Evolutionary conservation across 2,888 invertebrate species (phyloP), one percentile per base, ranked within the genome.

Genomic region (Calameuta filiformis): DNA sequence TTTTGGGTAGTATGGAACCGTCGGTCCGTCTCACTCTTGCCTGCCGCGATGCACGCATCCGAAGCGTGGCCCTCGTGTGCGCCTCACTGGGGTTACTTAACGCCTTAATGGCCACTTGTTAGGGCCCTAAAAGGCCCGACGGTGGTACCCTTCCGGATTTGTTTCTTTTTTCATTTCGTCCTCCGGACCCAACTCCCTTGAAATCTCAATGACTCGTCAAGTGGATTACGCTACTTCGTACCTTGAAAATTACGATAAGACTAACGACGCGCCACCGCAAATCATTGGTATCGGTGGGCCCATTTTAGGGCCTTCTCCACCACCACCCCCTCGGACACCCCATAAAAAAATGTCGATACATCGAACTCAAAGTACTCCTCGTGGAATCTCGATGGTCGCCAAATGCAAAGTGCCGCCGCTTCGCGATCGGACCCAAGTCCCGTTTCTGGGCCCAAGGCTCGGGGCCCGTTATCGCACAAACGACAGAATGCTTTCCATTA

Each of bases 51-150:
- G 71, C 79, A 76, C 77, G 77, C 73, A 56, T 75, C 69, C 78
- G 77, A 75, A 81, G 83, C 81, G 83, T 83, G 83, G 81, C 81
- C 80, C 80, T 83, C 83, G 83, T 83, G 83, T 83, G 82, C 82
- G 80, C 74, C 79, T 79, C 81, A 73, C 80, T 69, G 79, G 40
- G 78, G 79, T 77, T 77, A 77, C 80, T 81, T 80, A 76, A 81
- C 80, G 81, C 80, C 76, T 82, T 78, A 80, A 82, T 82, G 78
- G 75, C 80, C 80, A 77, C 81, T 82, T 81, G 81, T 80, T 81
- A 79, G 9, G 56, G 77, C 77, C 79, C 79, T 73, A 78, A 76
- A 79, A 73, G 76, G 75, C 76, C 68, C 35, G 74, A 12, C 34
- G 6, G 33, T 34, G 71, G 71, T 71, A 33, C 71, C 71, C 71